Evolutionary conservation across 2,113 vertebrate genomes (phyloP), one percentile per base, ranked within the genome.

Genomic region (Hyperopisus bebe): DNA sequence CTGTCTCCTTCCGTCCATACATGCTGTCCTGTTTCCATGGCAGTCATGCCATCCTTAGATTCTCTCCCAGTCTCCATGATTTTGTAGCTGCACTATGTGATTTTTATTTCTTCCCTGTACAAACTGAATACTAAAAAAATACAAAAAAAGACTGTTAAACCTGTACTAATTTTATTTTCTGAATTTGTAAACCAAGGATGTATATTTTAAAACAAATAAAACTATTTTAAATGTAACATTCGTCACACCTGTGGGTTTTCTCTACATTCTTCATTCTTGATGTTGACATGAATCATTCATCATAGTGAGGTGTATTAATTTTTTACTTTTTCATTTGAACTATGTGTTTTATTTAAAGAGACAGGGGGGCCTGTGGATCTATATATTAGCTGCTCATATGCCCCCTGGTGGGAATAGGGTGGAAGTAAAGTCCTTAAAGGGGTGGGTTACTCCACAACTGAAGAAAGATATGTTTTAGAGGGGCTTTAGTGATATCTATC

Each of bases 201-300:
- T 97, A 97, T 98, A 99, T 99, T 99, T 99, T 98, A 97, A 98
- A 97, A 96, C 91, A 93, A 96, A 98, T 97, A 97, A 98, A 98
- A 96, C 94, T 98, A 98, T 98, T 98, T 98, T 98, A 97, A 97
- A 96, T 95, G 90, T 96, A 96, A 48, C 15, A 89, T 51, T 70
- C 88, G 80, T 90, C 31, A 53, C 90, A 24, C 21, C 35, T 42
- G 0, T 1, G 55, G 35, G 15, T 24, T 89, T 89, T 35, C 4
- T 2, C 19, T 50, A 7, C 15, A 62, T 44, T 55, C 42, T 31
- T 58, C n/a, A 46, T 44, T 55, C 53, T 48, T 84, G 21, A 77
- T 83, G 88, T 46, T 55, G 74, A 80, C 42, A 39, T 39, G 5
- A 9, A 47, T 21, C 27, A 46, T 84, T 82, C 42, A 42, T 80